Base-by-base conservation (phyloP, 2,113 vertebrate species). In the Proterorhinus semilunaris region DNA sequence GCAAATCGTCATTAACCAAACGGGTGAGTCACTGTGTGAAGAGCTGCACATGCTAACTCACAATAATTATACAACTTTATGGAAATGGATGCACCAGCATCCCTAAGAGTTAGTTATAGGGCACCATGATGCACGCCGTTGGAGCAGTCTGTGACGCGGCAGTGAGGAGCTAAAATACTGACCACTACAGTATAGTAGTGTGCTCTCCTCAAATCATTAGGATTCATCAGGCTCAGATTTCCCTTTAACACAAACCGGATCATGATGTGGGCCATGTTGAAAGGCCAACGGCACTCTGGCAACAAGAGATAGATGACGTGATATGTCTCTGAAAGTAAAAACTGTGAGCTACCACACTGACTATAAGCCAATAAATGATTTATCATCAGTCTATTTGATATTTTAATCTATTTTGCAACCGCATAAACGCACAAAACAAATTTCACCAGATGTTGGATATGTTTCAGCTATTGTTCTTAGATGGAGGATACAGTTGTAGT, bases 1-100 rank as follows among this genome's bases (percentile, higher is more conserved):
- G 84, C 90, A 86, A 89, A 90, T 90, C 87, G 82, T 76, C 78
- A 88, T 90, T 88, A 89, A 79, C 75, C 47, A 80, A 86, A 91
- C 74, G 78, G 69, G 85, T 82, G 81, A 87, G 72, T 86, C 74
- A 80, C 13, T 9, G 45, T 45, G 55, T 63, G 59, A 65, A 52
- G n/a, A 43, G 36, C 17, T 44, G 54, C 42, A 72, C 36, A 6
- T 74, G 71, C 77, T 82, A 81, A 80, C 82, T 73, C 55, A 17
- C 3, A 58, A 12, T 36, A 58, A 12, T 36, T 72, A 65, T 36
- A 79, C 55, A 63, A 62, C 62, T 53, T 13, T 51, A 51, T n/a
- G 13, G 7, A 13, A 15, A n/a, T 8, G 51, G 17, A 74, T 47
- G 11, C 16, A 53, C 51, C 44, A 50, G 68, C 15, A 48, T 67